A percentile compares a stretch with the other conserved stretches of the same genome.
Evolutionary conservation across 2,797 vertebrate species (phyloP).

Genomic region (Sylvilagus floridanus): DNA sequence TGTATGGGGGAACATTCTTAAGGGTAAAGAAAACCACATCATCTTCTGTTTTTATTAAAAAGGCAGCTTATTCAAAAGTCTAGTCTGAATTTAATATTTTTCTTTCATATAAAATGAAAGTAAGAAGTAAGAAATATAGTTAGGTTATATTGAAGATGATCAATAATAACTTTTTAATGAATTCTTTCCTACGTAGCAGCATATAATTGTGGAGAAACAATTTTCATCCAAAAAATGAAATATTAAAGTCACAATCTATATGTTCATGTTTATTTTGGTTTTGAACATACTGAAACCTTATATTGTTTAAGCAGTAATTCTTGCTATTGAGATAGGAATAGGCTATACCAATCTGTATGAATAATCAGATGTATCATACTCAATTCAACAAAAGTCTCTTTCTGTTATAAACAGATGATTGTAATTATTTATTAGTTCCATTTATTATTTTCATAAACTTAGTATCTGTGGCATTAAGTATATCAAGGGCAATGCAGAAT

Average conservation of each 20-base stretch:
- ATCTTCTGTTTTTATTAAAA: neutral
- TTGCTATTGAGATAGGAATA: neutral
- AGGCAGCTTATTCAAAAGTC: neutral
- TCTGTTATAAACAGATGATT: conserved; percentile 11
- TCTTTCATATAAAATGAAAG: neutral
- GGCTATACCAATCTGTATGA: conserved; percentile 15
- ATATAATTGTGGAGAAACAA: neutral
- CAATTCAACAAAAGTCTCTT: conserved; percentile 54
- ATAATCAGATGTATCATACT: conserved; percentile 49
- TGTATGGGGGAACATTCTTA: neutral
- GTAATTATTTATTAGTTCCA: conserved; percentile 63
- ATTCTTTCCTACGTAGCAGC: neutral
- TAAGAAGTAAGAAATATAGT: neutral
- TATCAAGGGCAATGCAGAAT: conserved; percentile 44
- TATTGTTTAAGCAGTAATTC: conserved; percentile 49
- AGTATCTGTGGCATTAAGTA: conserved; percentile 52
- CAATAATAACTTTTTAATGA: neutral
- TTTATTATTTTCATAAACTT: conserved; percentile 43
- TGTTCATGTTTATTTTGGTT: conserved; percentile 18
- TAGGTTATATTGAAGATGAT: neutral
- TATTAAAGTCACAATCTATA: conserved; percentile 23
- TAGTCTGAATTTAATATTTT: neutral
- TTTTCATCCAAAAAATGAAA: neutral
- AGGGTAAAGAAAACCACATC: neutral
- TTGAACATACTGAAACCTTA: conserved; percentile 4